Conservation (phyloP, 2,113 vertebrate species). For the Apteryx mantelli region DNA sequence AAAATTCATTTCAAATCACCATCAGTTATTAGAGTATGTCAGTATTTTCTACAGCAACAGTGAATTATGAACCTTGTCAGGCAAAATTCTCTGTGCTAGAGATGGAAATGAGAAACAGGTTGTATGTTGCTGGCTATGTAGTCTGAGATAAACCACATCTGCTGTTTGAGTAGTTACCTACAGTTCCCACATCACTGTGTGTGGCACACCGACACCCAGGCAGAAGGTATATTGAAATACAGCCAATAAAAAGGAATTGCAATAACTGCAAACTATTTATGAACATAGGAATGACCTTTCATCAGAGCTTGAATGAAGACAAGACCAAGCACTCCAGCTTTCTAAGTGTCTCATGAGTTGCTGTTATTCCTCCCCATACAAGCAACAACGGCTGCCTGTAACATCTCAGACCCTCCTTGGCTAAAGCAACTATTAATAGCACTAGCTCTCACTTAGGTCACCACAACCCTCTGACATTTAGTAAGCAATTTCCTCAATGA, state of each 20-base stretch:
- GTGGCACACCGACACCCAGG: background rate
- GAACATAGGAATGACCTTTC: background rate
- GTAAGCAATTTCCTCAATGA: background rate
- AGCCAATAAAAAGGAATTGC: background rate
- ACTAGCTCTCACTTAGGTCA: background rate
- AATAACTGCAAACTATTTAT: background rate
- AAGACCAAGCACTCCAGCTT: background rate
- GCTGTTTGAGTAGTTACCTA: background rate
- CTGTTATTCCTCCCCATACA: background rate
- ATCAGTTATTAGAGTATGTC: background rate
- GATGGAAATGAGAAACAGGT: background rate
- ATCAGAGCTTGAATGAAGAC: background rate
- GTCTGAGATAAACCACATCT: background rate
- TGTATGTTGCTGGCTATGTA: background rate
- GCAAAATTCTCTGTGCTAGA: background rate
- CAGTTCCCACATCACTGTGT: background rate
- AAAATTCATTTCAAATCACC: background rate
- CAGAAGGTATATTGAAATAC: background rate
- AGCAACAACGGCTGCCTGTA: background rate
- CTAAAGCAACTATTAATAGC: background rate
- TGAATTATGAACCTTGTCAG: background rate
- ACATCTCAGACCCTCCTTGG: background rate
- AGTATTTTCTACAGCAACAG: background rate
- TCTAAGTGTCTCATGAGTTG: background rate
- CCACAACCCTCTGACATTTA: background rate